These are phyloP conservation scores for Apamea monoglypha DNA, from an alignment of 2,888 invertebrate genomes.

Conservation along the genomic window DNA sequence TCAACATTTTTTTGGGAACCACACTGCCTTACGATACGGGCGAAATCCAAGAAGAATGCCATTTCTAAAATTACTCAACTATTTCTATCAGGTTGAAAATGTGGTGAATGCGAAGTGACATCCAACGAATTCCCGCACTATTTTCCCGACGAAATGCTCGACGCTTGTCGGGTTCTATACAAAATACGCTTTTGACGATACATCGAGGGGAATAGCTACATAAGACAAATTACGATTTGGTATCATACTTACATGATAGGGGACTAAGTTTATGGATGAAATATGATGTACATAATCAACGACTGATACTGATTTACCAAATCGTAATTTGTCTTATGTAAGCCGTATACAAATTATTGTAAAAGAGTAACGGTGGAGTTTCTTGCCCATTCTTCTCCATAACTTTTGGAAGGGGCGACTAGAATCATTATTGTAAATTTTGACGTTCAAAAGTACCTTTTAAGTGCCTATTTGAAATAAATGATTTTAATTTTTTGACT, in stretches of 20 bases:
- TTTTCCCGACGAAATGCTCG: constrained; percentile 42
- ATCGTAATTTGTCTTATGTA: too few relatives aligned
- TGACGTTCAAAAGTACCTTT: too few relatives aligned
- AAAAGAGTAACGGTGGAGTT: neutral
- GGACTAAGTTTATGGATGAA: neutral
- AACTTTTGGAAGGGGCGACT: neutral
- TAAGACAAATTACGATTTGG: neutral
- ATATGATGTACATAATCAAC: neutral
- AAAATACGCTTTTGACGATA: constrained; percentile 16
- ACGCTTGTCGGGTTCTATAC: constrained; percentile 28
- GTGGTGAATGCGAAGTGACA: constrained; percentile 55
- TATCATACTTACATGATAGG: neutral
- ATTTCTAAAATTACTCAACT: constrained; percentile 49
- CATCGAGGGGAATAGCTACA: neutral
- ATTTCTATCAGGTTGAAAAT: constrained; percentile 46
- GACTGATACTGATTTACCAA: neutral
- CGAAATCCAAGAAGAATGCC: neutral
- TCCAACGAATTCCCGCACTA: constrained; percentile 47
- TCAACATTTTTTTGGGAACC: neutral
- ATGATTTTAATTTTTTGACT: neutral
- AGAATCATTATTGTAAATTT: neutral
- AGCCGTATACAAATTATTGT: too few relatives aligned
- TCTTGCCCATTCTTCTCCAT: neutral
- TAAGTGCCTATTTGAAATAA: neutral
- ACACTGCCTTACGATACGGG: neutral